phyloP scores from a whole-genome alignment of 2,113 vertebrate species.

The Solea senegalensis region DNA sequence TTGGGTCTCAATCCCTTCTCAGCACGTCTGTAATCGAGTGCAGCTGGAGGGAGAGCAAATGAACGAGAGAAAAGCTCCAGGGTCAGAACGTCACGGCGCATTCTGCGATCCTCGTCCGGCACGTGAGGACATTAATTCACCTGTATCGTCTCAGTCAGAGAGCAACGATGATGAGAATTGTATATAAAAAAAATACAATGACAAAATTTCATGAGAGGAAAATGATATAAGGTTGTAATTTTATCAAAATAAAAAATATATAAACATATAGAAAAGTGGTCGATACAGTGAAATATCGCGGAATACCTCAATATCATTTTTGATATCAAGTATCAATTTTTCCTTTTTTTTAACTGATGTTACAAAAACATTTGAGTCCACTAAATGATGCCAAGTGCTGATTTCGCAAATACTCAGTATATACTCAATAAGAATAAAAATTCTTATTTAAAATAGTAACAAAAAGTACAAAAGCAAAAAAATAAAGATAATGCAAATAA shows the following conservation, averaged over 20 bases:
- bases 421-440: no score
- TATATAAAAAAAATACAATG: not conserved
- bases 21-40: slow-evolving; percentile 19
- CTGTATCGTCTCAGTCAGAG: not conserved
- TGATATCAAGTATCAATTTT: not conserved
- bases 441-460: no score
- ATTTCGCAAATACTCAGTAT: no score
- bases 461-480: no score
- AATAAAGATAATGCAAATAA: no score
- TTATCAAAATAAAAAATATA: not conserved
- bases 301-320: no score
- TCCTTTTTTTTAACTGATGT: no score
- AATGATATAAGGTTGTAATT: not conserved
- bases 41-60: slow-evolving; percentile 2
- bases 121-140: not conserved
- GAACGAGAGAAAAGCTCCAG: slow-evolving; percentile 19
- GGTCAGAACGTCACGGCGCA: slow-evolving; percentile 2
- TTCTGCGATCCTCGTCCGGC: not conserved
- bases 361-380: no score
- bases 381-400: no score
- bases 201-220: not conserved
- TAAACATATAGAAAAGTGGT: not conserved
- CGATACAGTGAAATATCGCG: no score
- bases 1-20: slow-evolving; percentile 39
- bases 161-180: not conserved